A percentile compares a stretch with the other conserved stretches of the same genome.
Evolutionary conservation across 2,888 invertebrate species (phyloP).

Genomic region (Anthophora plumipes): DNA sequence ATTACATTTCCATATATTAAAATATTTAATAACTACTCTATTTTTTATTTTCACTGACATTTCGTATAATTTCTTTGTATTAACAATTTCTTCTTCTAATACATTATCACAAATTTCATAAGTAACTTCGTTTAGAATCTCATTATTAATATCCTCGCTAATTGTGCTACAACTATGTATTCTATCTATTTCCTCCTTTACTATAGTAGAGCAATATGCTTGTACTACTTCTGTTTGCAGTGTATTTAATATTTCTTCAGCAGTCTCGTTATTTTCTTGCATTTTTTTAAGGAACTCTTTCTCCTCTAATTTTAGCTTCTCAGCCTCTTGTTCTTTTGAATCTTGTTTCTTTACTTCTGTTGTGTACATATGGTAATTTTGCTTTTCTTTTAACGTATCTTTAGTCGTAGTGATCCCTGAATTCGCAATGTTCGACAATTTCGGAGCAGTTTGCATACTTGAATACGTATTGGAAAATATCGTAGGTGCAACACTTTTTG

Average conservation of each 20-base stretch:
- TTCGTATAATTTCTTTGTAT: slow-evolving; percentile 81
- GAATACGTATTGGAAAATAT: slow-evolving; percentile 40
- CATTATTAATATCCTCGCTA: slow-evolving; percentile 69
- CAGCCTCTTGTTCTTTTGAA: slow-evolving; percentile 20
- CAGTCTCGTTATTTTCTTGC: slow-evolving; percentile 69
- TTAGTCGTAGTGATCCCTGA: not conserved
- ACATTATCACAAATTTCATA: slow-evolving; percentile 78
- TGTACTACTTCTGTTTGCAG: slow-evolving; percentile 71
- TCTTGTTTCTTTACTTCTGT: not conserved
- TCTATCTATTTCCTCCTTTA: slow-evolving; percentile 72
- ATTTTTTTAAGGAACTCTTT: slow-evolving; percentile 60
- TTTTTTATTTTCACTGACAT: slow-evolving; percentile 81
- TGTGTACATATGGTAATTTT: not conserved
- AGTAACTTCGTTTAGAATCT: slow-evolving; percentile 77
- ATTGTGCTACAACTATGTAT: slow-evolving; percentile 72
- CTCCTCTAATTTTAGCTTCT: slow-evolving; percentile 60
- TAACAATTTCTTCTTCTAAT: slow-evolving; percentile 80
- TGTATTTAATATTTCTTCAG: slow-evolving; percentile 71
- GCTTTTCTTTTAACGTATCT: slow-evolving; percentile 5
- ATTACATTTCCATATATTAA: slow-evolving; percentile 85
- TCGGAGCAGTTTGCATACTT: slow-evolving; percentile 14
- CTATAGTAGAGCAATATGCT: slow-evolving; percentile 70
- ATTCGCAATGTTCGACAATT: not conserved
- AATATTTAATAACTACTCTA: slow-evolving; percentile 82
- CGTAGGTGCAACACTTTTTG: slow-evolving; percentile 31